Conservation (phyloP, 2,888 invertebrate species). For the Linnaemya vulpina region DNA sequence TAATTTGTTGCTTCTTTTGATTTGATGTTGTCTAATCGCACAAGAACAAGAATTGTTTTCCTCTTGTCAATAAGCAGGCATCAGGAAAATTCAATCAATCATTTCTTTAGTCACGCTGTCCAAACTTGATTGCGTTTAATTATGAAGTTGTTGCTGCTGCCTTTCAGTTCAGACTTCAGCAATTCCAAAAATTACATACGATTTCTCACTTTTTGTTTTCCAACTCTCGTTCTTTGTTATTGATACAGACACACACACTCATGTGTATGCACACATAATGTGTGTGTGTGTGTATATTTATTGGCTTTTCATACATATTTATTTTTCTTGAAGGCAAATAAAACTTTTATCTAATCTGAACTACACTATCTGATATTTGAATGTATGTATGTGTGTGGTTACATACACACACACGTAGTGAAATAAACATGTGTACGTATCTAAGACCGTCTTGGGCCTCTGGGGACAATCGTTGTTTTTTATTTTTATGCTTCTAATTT, state of each 20-base stretch:
- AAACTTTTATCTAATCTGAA: slow-evolving; percentile 1
- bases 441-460: too few species aligned
- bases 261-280: too few species aligned
- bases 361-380: slow-evolving; percentile 16
- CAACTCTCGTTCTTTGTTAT: neutral
- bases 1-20: slow-evolving; percentile 49
- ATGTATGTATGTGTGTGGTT: neutral
- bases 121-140: neutral
- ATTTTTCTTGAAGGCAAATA: slow-evolving; percentile 1
- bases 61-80: neutral
- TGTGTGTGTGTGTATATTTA: neutral
- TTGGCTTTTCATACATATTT: neutral
- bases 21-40: neutral
- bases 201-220: neutral
- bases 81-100: slow-evolving; percentile 12
- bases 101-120: neutral
- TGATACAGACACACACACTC: neutral
- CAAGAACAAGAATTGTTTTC: neutral
- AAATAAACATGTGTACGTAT: too few species aligned
- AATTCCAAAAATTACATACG: neutral
- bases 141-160: neutral
- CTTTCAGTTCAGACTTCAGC: neutral
- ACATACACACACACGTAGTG: neutral
- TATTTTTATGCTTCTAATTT: slow-evolving; percentile 3
- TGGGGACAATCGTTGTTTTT: neutral